Percentiles rank a stretch among this genome's conserved stretches.
Conservation (phyloP, 2,797 vertebrate species). For the Pseudochromis fuscus region DNA sequence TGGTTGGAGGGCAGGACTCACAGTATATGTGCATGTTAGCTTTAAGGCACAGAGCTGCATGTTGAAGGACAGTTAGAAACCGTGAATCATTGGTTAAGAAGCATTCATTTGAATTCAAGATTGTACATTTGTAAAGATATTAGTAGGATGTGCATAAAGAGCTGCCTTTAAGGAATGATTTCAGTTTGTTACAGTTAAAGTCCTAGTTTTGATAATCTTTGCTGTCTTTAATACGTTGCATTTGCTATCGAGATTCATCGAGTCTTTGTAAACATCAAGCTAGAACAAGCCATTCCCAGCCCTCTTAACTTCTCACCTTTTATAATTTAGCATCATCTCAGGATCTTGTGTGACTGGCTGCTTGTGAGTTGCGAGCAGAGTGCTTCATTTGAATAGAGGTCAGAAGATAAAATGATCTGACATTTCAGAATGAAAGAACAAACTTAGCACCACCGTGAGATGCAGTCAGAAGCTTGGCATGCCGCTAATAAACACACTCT, state of each 20-base stretch:
- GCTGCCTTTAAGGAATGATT: neutral
- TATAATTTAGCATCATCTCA: neutral
- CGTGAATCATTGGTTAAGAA: neutral
- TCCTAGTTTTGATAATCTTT: neutral
- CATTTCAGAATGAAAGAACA: too few relatives aligned
- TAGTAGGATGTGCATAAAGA: neutral
- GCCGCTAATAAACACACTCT: too few relatives aligned
- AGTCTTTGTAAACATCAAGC: too few relatives aligned
- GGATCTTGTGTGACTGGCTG: neutral
- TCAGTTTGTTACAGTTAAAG: neutral
- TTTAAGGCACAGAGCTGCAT: constrained; percentile 6
- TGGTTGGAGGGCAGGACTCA: constrained; percentile 12
- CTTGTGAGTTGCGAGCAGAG: neutral
- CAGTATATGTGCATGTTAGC: neutral
- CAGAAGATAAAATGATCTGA: too few relatives aligned
- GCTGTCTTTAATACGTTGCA: neutral
- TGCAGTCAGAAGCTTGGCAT: too few relatives aligned
- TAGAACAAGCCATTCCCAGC: neutral
- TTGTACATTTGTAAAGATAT: neutral
- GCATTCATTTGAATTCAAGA: neutral
- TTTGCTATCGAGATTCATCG: too few relatives aligned
- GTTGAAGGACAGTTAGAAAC: neutral
- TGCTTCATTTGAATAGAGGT: neutral
- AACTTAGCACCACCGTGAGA: too few relatives aligned
- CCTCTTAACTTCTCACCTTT: neutral